Evolutionary conservation across 2,888 invertebrate genomes (phyloP).

Genomic region (Pyralis farinalis): DNA sequence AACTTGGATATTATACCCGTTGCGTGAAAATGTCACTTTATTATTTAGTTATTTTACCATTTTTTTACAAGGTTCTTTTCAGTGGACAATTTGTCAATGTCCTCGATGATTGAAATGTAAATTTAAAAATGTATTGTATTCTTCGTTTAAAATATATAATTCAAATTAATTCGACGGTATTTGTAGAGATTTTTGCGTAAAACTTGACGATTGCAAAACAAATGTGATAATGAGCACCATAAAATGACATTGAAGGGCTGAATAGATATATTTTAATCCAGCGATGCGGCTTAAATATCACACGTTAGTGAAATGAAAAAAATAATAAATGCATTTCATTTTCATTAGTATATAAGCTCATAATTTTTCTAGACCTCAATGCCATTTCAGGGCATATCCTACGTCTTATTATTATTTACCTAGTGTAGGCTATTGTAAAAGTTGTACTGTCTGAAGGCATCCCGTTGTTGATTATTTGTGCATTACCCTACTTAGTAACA

Average conservation of each 20-base stretch:
- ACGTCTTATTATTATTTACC: conserved; percentile 52
- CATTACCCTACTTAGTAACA: conserved; percentile 71
- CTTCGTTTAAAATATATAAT: conserved; percentile 9
- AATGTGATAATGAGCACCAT: conserved; percentile 28
- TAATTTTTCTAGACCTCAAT: conserved; percentile 22
- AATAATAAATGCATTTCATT: conserved; percentile 14
- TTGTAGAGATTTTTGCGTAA: conserved; percentile 16
- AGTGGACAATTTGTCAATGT: conserved; percentile 10
- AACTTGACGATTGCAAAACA: conserved; percentile 26
- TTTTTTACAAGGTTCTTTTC: conserved; percentile 7
- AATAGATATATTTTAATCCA: neutral
- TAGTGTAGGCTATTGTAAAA: conserved; percentile 74
- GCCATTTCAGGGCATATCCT: conserved; percentile 43
- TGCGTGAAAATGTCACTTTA: conserved; percentile 25
- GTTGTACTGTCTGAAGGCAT: conserved; percentile 81
- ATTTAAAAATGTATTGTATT: too few species aligned
- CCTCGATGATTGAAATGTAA: conserved; percentile 2
- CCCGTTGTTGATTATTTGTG: conserved; percentile 69
- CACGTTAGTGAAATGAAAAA: neutral
- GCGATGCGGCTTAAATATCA: neutral
- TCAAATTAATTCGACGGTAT: conserved; percentile 1
- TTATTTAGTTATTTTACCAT: conserved; percentile 9
- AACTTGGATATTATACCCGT: conserved; percentile 38
- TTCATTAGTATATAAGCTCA: conserved; percentile 14
- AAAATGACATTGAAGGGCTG: conserved; percentile 27